Conservation (phyloP, 2,888 invertebrate genomes). For the Eupithecia abbreviata region DNA sequence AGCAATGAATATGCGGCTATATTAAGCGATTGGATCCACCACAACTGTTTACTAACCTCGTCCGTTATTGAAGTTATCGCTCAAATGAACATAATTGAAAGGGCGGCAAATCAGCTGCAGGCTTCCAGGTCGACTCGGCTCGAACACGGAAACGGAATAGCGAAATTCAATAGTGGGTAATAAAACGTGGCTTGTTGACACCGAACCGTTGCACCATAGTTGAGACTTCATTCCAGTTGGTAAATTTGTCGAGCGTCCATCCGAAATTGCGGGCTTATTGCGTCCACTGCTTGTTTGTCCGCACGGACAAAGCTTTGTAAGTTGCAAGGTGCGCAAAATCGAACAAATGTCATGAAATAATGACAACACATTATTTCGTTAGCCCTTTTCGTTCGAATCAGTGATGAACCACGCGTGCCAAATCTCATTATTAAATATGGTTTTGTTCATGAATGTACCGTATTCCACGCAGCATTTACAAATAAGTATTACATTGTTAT, state of each 20-base stretch:
- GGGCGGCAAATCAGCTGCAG: conserved; percentile 35
- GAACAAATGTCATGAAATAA: conserved; percentile 65
- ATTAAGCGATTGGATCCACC: conserved; percentile 17
- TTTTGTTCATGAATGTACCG: background rate
- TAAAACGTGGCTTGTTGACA: conserved; percentile 79
- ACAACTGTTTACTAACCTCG: conserved; percentile 17
- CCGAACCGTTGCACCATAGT: conserved; percentile 65
- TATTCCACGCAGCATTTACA: background rate
- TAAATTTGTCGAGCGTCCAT: conserved; percentile 77
- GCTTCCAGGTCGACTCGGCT: conserved; percentile 37
- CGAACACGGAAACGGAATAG: conserved; percentile 62
- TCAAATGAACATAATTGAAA: conserved; percentile 36
- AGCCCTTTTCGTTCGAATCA: conserved; percentile 25
- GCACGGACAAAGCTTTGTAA: conserved; percentile 76
- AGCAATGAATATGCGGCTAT: conserved; percentile 14
- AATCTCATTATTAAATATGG: conserved; percentile 31
- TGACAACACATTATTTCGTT: conserved; percentile 42
- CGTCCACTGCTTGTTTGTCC: conserved; percentile 73
- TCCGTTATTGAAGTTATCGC: conserved; percentile 26
- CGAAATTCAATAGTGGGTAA: conserved; percentile 75
- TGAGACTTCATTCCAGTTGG: conserved; percentile 79
- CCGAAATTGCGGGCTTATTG: conserved; percentile 79
- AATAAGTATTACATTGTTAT: background rate
- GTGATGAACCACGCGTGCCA: conserved; percentile 20
- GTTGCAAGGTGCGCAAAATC: conserved; percentile 68